A percentile compares a stretch with the other conserved stretches of the same genome.
phyloP scores from a whole-genome alignment of 1,140 invertebrate genomes.

The Probaryconus sp. region DNA sequence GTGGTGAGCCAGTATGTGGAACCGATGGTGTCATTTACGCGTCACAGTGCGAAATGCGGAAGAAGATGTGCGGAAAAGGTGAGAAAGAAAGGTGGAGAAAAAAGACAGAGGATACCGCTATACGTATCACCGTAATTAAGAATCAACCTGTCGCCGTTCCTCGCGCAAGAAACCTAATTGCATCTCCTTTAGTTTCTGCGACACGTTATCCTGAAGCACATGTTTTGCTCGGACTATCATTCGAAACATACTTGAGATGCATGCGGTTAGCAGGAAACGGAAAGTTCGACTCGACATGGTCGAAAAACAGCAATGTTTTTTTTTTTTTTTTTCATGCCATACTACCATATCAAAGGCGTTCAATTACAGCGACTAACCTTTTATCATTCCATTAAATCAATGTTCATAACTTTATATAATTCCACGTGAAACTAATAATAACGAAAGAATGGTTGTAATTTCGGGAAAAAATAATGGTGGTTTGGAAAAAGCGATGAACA shows the following conservation, averaged over 20 bases:
- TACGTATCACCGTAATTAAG: constrained; percentile 63
- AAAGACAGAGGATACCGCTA: constrained; percentile 36
- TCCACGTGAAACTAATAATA: no score
- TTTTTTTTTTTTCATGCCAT: constrained; percentile 18
- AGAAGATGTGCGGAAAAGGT: constrained; percentile 94
- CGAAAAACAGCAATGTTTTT: constrained; percentile 10
- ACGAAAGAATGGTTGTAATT: neutral
- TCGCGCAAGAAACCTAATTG: constrained; percentile 59
- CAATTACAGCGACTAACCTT: constrained; percentile 22
- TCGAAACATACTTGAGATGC: constrained; percentile 20
- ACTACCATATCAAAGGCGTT: constrained; percentile 3
- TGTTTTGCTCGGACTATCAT: constrained; percentile 48
- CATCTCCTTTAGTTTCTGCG: constrained; percentile 44
- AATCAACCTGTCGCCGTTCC: constrained; percentile 51
- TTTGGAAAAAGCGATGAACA: no score
- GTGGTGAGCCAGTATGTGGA: constrained; percentile 91
- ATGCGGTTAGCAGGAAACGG: constrained; percentile 24
- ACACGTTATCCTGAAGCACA: constrained; percentile 35
- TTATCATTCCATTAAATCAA: no score
- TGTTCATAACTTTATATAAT: no score
- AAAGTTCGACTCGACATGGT: constrained; percentile 13
- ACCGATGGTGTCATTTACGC: constrained; percentile 92
- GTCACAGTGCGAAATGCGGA: constrained; percentile 93
- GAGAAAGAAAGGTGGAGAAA: constrained; percentile 60
- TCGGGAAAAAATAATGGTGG: constrained; percentile 11